A percentile compares a stretch with the other conserved stretches of the same genome.
Conservation (phyloP, 2,888 invertebrate species). For the Tiliacea citrago region DNA sequence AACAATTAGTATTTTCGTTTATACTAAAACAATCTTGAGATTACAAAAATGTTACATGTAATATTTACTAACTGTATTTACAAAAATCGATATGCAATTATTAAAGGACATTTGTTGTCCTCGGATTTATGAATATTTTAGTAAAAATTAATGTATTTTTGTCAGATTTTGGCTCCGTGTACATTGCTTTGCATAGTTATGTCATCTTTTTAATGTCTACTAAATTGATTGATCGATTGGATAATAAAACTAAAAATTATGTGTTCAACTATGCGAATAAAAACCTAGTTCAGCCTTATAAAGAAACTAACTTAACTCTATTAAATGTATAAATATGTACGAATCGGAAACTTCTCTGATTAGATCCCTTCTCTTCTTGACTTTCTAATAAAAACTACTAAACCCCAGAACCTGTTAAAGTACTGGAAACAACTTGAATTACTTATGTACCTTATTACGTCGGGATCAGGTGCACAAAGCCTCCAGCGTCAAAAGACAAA, state of each 20-base stretch:
- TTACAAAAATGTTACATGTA: too few species aligned
- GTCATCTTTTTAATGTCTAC: not conserved
- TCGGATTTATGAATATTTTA: too few species aligned
- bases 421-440: slow-evolving; percentile 77
- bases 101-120: too few species aligned
- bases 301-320: slow-evolving; percentile 5
- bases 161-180: too few species aligned
- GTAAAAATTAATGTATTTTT: too few species aligned
- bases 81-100: too few species aligned
- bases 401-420: slow-evolving; percentile 70
- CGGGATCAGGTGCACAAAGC: slow-evolving; percentile 76
- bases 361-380: slow-evolving; percentile 70
- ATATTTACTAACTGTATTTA: too few species aligned
- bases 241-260: not conserved
- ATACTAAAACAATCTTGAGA: too few species aligned
- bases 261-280: not conserved
- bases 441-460: slow-evolving; percentile 77
- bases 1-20: too few species aligned
- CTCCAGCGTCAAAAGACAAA: slow-evolving; percentile 62
- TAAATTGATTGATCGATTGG: not conserved
- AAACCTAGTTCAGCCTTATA: not conserved
- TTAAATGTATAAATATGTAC: not conserved
- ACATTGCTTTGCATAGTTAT: not conserved
- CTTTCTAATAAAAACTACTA: too few species aligned
- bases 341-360: slow-evolving; percentile 48